Evolutionary conservation across 2,888 invertebrate genomes (phyloP), one percentile per base, ranked within the genome.

Genomic region (Sabellastarte sp.): DNA sequence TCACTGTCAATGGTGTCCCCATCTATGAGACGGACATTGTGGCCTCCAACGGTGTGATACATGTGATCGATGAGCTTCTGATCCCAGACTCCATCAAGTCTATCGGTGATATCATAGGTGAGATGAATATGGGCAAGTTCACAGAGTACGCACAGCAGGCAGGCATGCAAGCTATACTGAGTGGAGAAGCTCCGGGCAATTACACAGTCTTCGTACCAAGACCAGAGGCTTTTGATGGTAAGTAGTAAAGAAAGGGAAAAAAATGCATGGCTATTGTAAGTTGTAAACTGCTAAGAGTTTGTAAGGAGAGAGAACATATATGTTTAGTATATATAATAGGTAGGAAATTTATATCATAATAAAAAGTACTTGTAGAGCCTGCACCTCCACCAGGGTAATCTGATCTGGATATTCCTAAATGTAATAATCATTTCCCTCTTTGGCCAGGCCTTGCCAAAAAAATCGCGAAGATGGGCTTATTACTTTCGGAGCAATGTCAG

Each of bases 151-250:
- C 84, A 5, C 77, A 79, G 62, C 76, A 77, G 1, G 83, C 85
- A 1, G 86, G 86, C 0, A 72, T 86, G 30, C 82, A 84, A 30
- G 82, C 84, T 50, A 77, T 80, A 2, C 77, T 87, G 50, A 81
- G 81, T 63, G 81, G 79, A 57, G 77, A 79, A 28, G 82, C 81
- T 4, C 78, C 84, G 33, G 83, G 84, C 65, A 61, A 64, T 28
- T 77, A 80, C 71, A 86, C 87, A 1, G 61, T 87, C 55, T 87
- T 87, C 67, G 85, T 84, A 1, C 87, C 86, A 1, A 84, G 84
- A 30, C 85, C 86, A 68, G 80, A 80, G 20, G 87, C 87, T 2
- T 84, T 86, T 67, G 77, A 79, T 69, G 67, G 79, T 78, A 67
- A 56, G 73, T 57, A 3, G 3, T 3, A 3, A 29, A n/a, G 10